A percentile compares a stretch with the other conserved stretches of the same genome.
Evolutionary conservation across 2,113 vertebrate species (phyloP).

Genomic region (Alectura lathami): DNA sequence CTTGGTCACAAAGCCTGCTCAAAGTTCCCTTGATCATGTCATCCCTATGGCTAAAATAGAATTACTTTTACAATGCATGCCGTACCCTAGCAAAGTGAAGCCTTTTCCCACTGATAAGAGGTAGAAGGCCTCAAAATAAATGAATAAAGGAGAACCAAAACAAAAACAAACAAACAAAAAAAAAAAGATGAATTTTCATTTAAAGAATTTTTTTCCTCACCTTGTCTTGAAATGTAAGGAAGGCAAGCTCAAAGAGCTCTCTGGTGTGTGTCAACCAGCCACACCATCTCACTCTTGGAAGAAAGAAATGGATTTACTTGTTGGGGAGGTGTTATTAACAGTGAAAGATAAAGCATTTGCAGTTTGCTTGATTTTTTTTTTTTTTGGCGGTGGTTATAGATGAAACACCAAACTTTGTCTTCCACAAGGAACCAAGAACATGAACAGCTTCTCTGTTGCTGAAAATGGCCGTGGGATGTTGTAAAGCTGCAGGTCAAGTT

Average conservation of each 20-base stretch:
- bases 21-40: conserved; percentile 74
- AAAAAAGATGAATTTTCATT: conserved; percentile 17
- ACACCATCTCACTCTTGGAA: neutral
- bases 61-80: conserved; percentile 73
- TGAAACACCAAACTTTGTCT: neutral
- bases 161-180: neutral
- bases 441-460: neutral
- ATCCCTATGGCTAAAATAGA: conserved; percentile 76
- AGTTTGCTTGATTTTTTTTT: neutral
- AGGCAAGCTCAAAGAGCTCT: neutral
- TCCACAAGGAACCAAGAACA: neutral
- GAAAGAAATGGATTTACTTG: neutral
- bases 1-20: conserved; percentile 67
- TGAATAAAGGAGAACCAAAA: neutral
- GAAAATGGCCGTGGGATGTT: neutral
- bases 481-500: neutral
- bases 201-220: neutral
- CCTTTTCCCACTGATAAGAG: conserved; percentile 68
- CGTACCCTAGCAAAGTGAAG: conserved; percentile 37
- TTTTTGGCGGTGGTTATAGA: neutral
- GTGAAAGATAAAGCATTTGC: neutral
- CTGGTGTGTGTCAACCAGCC: neutral
- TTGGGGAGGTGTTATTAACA: neutral
- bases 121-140: conserved; percentile 43
- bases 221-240: conserved; percentile 6